Base-by-base conservation (phyloP, 2,888 invertebrate species). In the Oithona nana region DNA sequence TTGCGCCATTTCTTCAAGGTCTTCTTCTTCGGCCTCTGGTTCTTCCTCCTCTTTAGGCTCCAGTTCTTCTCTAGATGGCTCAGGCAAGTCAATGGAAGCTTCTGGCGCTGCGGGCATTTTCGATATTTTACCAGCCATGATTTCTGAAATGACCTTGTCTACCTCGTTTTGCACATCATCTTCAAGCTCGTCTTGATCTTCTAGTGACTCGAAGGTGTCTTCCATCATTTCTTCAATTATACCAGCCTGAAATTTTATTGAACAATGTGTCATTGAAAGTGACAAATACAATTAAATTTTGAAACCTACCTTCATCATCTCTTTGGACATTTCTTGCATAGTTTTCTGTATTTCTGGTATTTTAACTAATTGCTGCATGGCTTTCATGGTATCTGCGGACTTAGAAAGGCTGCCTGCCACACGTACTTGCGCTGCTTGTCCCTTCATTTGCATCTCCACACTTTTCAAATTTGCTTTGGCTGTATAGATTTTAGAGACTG, bases 141-240 rank as follows among this genome's bases (percentile, higher is more conserved):
- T 24, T 31, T 39, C 50, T 13, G 51, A 11, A 28, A 64, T 65
- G 70, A 88, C 86, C 78, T 88, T 89, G 70, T 92, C 90, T 29
- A 93, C 85, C 77, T 95, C 94, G 66, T 81, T 82, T 73, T 94
- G 89, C 3, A 92, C 95, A 68, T 88, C 90, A 69, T 95, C 94
- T 70, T 98, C 98, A 79, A 95, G 80, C 71, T 94, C 93, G 69
- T 94, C 93, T 4, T 87, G 83, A 72, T 90, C 90, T 69, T 93
- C 81, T 66, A 94, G 69, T 3, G 81, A 79, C 65, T 94, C 92
- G 83, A 98, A 85, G 30, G 94, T 92, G 71, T 98, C 98, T 67
- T 97, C 95, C 51, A 98, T 76, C 95, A 98, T 94, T 75, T 98
- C 98, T 73, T 98, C 97, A 61, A 98, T 90, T 65, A 98, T 95